Evolutionary conservation across 2,113 vertebrate genomes (phyloP).

Genomic region (Protobothrops flavoviridis): DNA sequence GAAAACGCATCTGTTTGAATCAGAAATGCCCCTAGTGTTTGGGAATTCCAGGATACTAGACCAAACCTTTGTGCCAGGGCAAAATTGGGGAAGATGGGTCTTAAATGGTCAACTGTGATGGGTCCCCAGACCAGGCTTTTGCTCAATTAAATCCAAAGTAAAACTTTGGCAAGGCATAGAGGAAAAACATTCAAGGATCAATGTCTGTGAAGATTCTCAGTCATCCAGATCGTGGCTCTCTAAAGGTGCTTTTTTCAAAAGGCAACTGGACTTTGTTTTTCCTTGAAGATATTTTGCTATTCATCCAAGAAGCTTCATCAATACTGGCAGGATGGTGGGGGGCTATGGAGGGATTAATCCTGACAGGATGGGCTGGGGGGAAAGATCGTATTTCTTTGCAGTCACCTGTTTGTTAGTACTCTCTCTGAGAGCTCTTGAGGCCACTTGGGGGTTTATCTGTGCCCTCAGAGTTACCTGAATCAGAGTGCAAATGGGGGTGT

Average conservation of each 20-base stretch:
- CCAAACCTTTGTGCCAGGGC: background rate
- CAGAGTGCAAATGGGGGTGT: no score
- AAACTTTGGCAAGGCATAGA: background rate
- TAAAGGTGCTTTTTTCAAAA: no score
- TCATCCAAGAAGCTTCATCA: background rate
- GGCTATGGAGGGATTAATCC: no score
- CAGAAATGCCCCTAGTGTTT: background rate
- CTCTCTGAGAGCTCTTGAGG: background rate
- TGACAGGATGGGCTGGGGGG: no score
- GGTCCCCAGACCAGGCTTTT: background rate
- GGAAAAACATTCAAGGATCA: constrained; percentile 1
- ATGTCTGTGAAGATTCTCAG: no score
- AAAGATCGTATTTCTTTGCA: background rate
- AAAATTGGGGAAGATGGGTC: background rate
- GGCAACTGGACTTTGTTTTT: background rate
- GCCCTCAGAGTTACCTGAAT: no score
- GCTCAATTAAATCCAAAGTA: background rate
- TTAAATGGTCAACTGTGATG: background rate
- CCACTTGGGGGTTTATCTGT: no score
- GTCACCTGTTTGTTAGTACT: background rate
- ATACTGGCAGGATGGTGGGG: no score
- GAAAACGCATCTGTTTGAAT: background rate
- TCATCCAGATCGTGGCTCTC: no score
- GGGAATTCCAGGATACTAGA: background rate
- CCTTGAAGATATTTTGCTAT: background rate